Evolutionary conservation across 2,888 invertebrate genomes (phyloP), one percentile per base, ranked within the genome.

Genomic region (Pegoplata infirma): DNA sequence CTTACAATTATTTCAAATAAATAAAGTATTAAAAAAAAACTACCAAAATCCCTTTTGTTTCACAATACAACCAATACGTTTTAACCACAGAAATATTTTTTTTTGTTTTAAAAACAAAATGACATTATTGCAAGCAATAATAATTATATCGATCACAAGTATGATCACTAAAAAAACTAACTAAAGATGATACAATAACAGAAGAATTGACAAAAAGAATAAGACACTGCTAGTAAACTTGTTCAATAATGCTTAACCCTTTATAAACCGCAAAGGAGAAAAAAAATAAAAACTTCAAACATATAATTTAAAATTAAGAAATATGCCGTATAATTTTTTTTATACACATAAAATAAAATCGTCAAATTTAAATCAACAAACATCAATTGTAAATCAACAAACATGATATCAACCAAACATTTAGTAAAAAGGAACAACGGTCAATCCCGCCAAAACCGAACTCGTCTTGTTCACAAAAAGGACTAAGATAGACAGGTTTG

Each of bases 241-340:
- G 66, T 19, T 51, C 28, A 58, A 17, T 63, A 63, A 72, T 46
- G 76, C 68, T 76, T 80, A 80, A 76, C 56, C 76, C 76, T 73
- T 76, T 59, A 44, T 16, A 40, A 69, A 76, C 77, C 76, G 17
- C 44, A 19, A 40, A 7, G 10, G 17, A 59, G n/a, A n/a, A n/a
- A 40, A 53, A 74, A 61, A 25, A 32, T 19, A 47, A 68, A 23
- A 51, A n/a, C n/a, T n/a, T n/a, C n/a, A n/a, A n/a, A 10, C 16
- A 44, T 58, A 25, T 69, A 76, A 76, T 76, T 76, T 63, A 7
- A 49, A 76, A 63, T 53, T 59, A 17, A 46, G 0, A 74, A 67
- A 74, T 36, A 74, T 71, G 69, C 28, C 51, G 36, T 19, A 12
- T 21, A 49, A 8, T 44, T 47, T 47, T 46, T 59, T 58, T 8